Percentiles rank a stretch among this genome's conserved stretches.
Conservation (phyloP, 2,888 invertebrate genomes). For the Caenorhabditis sinica region DNA sequence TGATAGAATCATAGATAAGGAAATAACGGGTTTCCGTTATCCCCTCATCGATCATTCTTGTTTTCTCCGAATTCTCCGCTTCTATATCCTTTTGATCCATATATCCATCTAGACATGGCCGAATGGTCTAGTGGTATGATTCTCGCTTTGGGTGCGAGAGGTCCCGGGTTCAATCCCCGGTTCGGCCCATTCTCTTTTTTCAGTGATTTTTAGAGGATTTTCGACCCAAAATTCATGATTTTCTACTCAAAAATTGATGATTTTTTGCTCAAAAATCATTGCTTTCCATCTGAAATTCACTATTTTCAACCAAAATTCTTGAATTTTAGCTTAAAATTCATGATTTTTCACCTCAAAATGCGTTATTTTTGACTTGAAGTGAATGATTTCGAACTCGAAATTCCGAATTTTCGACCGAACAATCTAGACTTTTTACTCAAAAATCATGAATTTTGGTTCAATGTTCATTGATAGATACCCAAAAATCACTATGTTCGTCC, state of each 20-base stretch:
- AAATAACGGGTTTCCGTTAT: not conserved
- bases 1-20: slow-evolving; percentile 72
- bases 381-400: not conserved
- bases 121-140: slow-evolving; percentile 84
- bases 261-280: not conserved
- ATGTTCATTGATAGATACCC: too few species aligned
- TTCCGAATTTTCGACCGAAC: not conserved
- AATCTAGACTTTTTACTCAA: too few species aligned
- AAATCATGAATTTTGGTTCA: too few species aligned
- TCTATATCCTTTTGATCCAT: slow-evolving; percentile 77
- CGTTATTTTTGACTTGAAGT: too few species aligned
- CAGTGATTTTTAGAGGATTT: not conserved
- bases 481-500: too few species aligned
- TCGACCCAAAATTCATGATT: not conserved
- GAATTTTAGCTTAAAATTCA: too few species aligned
- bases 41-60: not conserved
- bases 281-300: too few species aligned
- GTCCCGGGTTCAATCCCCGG: slow-evolving; percentile 83
- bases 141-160: slow-evolving; percentile 84
- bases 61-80: slow-evolving; percentile 75
- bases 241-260: not conserved
- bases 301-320: too few species aligned
- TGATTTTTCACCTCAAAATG: too few species aligned
- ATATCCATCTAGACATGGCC: slow-evolving; percentile 34
- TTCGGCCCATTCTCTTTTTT: slow-evolving; percentile 64